Evolutionary conservation across 1,140 invertebrate species (phyloP).

Genomic region (Drosophila albomicans): DNA sequence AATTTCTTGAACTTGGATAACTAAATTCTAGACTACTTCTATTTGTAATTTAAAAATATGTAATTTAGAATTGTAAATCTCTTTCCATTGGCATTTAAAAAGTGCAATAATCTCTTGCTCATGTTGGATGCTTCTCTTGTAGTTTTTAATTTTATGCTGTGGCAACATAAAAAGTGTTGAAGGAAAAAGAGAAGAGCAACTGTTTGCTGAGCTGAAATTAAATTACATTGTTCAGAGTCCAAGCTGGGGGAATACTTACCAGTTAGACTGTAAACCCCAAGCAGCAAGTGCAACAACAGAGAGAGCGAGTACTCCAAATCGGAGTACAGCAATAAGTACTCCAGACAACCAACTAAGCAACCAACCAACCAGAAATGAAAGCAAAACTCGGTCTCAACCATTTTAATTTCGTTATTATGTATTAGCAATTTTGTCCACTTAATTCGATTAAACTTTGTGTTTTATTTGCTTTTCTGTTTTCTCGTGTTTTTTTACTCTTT

Average conservation of each 20-base stretch:
- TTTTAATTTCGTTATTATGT: constrained; percentile 71
- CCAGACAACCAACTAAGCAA: neutral
- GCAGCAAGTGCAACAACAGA: too few relatives aligned
- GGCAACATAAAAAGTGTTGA: too few relatives aligned
- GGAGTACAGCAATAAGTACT: neutral
- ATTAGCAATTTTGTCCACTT: constrained; percentile 81
- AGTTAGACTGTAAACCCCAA: neutral
- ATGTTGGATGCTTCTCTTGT: too few relatives aligned
- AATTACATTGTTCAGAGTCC: neutral
- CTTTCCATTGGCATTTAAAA: too few relatives aligned
- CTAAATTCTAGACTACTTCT: too few relatives aligned
- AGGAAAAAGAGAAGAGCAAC: neutral
- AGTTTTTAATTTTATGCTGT: too few relatives aligned
- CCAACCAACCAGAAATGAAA: constrained; percentile 14
- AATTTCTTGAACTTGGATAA: too few relatives aligned
- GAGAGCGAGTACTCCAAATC: neutral
- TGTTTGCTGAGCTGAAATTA: neutral
- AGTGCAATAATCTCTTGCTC: too few relatives aligned
- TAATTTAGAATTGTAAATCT: too few relatives aligned
- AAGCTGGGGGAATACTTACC: constrained; percentile 5
- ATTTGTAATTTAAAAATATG: too few relatives aligned
- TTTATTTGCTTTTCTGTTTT: constrained; percentile 50
- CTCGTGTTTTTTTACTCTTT: constrained; percentile 63
- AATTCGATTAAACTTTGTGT: constrained; percentile 75
- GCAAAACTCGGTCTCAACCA: neutral